Evolutionary conservation across 2,797 vertebrate species (phyloP).

Genomic region (Muscicapa comitata): DNA sequence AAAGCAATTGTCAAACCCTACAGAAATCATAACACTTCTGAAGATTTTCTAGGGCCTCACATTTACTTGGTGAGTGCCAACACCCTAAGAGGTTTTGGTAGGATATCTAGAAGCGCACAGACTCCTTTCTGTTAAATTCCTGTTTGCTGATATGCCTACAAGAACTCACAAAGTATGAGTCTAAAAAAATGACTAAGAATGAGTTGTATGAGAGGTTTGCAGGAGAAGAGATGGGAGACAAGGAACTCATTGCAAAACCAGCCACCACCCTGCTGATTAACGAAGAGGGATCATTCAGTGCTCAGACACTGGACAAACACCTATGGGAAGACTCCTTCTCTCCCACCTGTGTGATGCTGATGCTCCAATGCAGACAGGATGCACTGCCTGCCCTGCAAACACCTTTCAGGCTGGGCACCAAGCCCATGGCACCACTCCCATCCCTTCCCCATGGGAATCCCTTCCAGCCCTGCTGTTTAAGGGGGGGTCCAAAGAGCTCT

Average conservation of each 20-base stretch:
- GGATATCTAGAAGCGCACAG: neutral
- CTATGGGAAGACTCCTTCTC: neutral
- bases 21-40: neutral
- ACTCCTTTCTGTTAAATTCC: neutral
- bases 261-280: slow-evolving; percentile 5
- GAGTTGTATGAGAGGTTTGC: neutral
- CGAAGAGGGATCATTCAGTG: neutral
- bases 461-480: neutral
- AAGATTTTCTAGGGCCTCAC: neutral
- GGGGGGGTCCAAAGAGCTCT: neutral
- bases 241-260: neutral
- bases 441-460: neutral
- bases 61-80: neutral
- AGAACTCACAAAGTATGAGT: neutral
- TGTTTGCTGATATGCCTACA: neutral
- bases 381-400: neutral
- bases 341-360: neutral
- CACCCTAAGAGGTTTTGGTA: neutral
- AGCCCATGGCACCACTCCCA: neutral
- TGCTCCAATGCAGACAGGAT: rapidly evolving
- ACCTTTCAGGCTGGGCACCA: neutral
- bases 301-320: neutral
- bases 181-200: neutral
- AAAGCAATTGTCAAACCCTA: neutral
- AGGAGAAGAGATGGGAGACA: neutral